phyloP scores from a whole-genome alignment of 2,888 invertebrate species.

The Drosophila lacicola region DNA sequence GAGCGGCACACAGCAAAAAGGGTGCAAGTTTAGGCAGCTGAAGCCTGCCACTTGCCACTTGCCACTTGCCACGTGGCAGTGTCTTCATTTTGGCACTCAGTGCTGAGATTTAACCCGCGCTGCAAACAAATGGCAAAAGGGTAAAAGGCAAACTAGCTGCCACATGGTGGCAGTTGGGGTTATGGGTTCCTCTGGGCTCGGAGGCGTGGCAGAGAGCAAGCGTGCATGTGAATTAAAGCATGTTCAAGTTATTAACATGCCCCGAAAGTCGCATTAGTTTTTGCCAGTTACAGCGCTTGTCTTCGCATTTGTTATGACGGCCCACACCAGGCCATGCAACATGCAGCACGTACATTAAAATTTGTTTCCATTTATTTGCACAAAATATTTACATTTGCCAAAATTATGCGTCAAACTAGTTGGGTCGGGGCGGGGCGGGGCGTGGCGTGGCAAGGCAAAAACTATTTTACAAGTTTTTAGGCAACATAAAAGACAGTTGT shows the following conservation, averaged over 20 bases:
- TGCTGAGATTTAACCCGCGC: constrained; percentile 45
- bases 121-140: constrained; percentile 15
- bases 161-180: neutral
- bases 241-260: constrained; percentile 76
- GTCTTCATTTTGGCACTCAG: constrained; percentile 41
- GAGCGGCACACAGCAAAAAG: constrained; percentile 13
- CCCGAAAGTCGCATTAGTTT: constrained; percentile 70
- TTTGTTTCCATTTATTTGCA: constrained; percentile 55
- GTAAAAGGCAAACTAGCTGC: constrained; percentile 20
- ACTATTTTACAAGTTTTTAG: constrained; percentile 72
- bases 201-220: constrained; percentile 7
- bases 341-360: constrained; percentile 22
- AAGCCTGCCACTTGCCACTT: constrained; percentile 30
- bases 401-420: constrained; percentile 72
- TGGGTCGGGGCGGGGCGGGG: constrained; percentile 13
- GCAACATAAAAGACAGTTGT: constrained; percentile 61
- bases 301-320: constrained; percentile 32
- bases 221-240: constrained; percentile 73
- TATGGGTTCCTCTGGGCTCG: neutral
- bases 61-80: constrained; percentile 16
- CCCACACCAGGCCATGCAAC: neutral
- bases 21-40: constrained; percentile 34
- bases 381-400: constrained; percentile 75
- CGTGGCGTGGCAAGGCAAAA: constrained; percentile 30
- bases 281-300: constrained; percentile 50